These are phyloP conservation scores for Resseliella maxima DNA, from an alignment of 2,888 invertebrate genomes.

Conservation along the genomic window DNA sequence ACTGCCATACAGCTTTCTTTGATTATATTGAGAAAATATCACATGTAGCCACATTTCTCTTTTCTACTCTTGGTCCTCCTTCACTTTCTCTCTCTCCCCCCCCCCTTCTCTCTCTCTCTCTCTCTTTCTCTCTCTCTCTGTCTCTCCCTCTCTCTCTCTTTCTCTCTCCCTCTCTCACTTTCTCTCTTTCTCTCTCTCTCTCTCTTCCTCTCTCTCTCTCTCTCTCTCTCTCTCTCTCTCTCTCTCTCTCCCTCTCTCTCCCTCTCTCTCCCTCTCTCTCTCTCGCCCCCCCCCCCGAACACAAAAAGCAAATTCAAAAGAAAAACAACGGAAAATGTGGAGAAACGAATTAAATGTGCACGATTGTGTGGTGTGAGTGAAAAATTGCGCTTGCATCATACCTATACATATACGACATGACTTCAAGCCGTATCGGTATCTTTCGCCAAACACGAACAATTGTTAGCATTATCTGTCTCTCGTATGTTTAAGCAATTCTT, in stretches of 20 bases:
- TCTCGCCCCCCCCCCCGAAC: too few relatives aligned
- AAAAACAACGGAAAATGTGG: conserved; percentile 29
- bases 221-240: too few relatives aligned
- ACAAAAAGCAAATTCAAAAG: background rate
- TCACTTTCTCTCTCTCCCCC: too few relatives aligned
- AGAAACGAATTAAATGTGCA: background rate
- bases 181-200: too few relatives aligned
- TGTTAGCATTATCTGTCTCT: background rate
- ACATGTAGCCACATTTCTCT: conserved; percentile 30
- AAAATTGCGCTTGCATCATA: conserved; percentile 19
- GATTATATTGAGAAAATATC: conserved; percentile 49
- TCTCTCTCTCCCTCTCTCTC: too few relatives aligned
- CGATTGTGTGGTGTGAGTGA: background rate
- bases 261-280: too few relatives aligned
- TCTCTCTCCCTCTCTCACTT: too few relatives aligned
- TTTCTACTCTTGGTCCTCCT: too few relatives aligned
- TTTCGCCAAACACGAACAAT: conserved; percentile 33
- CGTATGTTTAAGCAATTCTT: conserved; percentile 53
- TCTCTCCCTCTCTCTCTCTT: too few relatives aligned
- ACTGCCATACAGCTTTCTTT: background rate
- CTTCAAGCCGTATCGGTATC: background rate
- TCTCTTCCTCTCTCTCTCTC: too few relatives aligned
- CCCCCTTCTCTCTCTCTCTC: too few relatives aligned
- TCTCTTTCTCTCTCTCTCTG: too few relatives aligned
- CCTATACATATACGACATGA: conserved; percentile 7